Base-by-base conservation (phyloP, 2,113 vertebrate genomes). In the Colaptes auratus region DNA sequence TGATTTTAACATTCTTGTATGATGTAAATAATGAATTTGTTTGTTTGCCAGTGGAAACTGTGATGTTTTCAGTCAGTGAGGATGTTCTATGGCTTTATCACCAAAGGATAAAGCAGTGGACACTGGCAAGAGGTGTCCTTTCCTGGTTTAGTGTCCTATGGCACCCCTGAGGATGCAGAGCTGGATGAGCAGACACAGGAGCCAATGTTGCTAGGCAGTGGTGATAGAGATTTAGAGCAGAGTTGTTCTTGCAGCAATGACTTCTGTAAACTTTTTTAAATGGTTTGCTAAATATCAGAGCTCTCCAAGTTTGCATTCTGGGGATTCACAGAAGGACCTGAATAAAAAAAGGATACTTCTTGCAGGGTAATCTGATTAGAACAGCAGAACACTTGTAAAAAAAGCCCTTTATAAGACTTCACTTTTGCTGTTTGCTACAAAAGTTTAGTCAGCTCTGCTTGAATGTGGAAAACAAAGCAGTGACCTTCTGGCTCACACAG, bases 111-210 rank as follows among this genome's bases (percentile, higher is more conserved):
- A 24, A 87, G 9, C 33, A 24, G 44, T 3, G 18, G 42, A 16
- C 18, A 4, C 71, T 50, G 61, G 71, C 50, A 73, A 69, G 56
- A 50, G 72, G 67, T 88, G 91, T 64, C 91, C 76, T 80, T 82
- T 94, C 55, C 91, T 90, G 72, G 75, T 73, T 56, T 39, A 7
- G 0, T 59, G 72, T 20, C n/a, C 72, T 56, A 50, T 30, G 35
- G 27, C 86, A 93, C 4, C 24, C 59, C 44, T 18, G 39, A 67
- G 82, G 48, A 23, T 52, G 46, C 59, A 69, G 82, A 85, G 24
- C 58, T 74, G 61, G 15, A 9, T 55, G 50, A 77, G 31, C 15
- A 63, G 36, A 36, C 46, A 9, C 2, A 1, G 36, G 30, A 82
- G 20, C 9, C 48, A 12, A 8, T 0, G 75, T 66, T 78, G 65